Evolutionary conservation across 2,113 vertebrate species (phyloP).

Genomic region (Ginglymostoma cirratum): DNA sequence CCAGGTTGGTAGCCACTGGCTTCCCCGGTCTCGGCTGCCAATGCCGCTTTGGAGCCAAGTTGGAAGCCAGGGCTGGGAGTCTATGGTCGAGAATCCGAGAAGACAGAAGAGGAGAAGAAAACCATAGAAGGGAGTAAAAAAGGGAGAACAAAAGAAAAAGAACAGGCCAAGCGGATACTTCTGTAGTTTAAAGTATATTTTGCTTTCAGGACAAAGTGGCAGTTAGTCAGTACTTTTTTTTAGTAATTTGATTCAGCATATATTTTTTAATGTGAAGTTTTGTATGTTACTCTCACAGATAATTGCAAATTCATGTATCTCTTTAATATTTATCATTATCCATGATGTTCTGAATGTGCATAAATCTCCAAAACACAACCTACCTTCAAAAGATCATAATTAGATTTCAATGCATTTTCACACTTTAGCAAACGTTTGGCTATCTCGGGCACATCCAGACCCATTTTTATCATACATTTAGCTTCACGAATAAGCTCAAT

Average conservation of each 20-base stretch:
- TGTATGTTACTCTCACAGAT: background rate
- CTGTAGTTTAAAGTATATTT: background rate
- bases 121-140: too few relatives aligned
- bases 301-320: background rate
- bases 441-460: slow-evolving; percentile 65
- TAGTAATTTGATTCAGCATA: background rate
- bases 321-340: background rate
- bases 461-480: slow-evolving; percentile 69
- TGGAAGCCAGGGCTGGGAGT: too few relatives aligned
- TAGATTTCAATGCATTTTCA: slow-evolving; percentile 56
- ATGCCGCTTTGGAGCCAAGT: too few relatives aligned
- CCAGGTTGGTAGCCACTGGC: too few relatives aligned
- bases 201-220: background rate
- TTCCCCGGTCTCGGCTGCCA: too few relatives aligned
- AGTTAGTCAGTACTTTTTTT: background rate
- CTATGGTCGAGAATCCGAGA: too few relatives aligned
- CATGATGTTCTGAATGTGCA: background rate
- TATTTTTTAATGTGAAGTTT: background rate
- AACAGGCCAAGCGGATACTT: background rate
- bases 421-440: slow-evolving; percentile 58
- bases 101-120: too few relatives aligned
- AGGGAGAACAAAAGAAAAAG: too few relatives aligned
- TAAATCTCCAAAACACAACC: slow-evolving; percentile 18
- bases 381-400: slow-evolving; percentile 63
- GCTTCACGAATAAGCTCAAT: slow-evolving; percentile 63